A percentile compares a stretch with the other conserved stretches of the same genome.
Evolutionary conservation across 2,113 vertebrate genomes (phyloP).

Genomic region (Opisthocomus hoazin): DNA sequence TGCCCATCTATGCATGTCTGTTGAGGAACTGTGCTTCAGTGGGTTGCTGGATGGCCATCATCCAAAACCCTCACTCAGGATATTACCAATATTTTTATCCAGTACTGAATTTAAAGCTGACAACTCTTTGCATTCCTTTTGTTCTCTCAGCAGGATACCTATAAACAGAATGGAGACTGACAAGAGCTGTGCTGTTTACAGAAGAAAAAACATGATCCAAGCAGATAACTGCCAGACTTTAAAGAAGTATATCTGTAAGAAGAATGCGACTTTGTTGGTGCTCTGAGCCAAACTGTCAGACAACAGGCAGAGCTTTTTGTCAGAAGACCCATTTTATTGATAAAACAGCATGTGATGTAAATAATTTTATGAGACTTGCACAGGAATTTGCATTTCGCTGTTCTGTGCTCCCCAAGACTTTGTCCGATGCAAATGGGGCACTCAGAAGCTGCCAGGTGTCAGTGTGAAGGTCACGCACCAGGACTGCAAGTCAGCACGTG

Average conservation of each 20-base stretch:
- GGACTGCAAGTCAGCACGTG: background rate
- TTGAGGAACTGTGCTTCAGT: background rate
- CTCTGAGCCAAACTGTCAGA: background rate
- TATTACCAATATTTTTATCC: background rate
- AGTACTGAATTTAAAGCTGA: background rate
- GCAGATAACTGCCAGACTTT: constrained; percentile 15
- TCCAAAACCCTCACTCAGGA: background rate
- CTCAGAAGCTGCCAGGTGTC: background rate
- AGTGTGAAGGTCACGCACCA: background rate
- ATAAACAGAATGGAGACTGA: background rate
- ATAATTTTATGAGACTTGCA: background rate
- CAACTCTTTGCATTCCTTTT: background rate
- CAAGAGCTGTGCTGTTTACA: constrained; percentile 45
- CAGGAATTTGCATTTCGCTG: background rate
- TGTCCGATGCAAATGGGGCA: background rate
- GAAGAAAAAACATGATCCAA: constrained; percentile 20
- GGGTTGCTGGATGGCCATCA: fast-evolving
- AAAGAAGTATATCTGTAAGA: constrained; percentile 56
- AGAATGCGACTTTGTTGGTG: background rate
- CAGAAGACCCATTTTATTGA: background rate
- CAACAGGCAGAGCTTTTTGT: background rate
- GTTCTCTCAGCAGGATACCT: background rate
- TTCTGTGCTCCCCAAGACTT: background rate
- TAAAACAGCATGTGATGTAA: background rate
- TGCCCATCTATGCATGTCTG: background rate